phyloP scores from a whole-genome alignment of 2,113 vertebrate genomes.

The Oreotrochilus melanogaster region DNA sequence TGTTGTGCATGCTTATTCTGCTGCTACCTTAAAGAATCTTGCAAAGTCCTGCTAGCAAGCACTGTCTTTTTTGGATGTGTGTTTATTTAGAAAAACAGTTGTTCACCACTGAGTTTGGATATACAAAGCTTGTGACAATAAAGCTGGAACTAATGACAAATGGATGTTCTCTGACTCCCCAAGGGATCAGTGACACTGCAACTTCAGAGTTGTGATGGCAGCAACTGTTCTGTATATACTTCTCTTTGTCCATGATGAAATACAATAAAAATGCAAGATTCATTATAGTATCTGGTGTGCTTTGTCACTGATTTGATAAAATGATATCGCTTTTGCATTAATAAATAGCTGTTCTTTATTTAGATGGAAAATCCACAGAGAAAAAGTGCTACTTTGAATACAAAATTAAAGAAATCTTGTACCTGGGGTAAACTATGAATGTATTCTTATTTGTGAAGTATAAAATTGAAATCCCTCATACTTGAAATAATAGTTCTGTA shows the following conservation, averaged over 20 bases:
- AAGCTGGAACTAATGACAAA: slow-evolving; percentile 28
- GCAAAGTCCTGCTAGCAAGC: not conserved
- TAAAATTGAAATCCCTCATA: not conserved
- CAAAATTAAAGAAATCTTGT: not conserved
- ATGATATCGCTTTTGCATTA: not conserved
- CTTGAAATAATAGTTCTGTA: not conserved
- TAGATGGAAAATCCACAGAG: not conserved
- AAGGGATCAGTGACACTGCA: slow-evolving; percentile 32
- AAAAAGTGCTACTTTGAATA: not conserved
- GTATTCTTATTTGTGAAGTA: not conserved
- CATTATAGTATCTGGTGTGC: not conserved
- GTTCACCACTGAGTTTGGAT: not conserved
- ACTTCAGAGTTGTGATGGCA: not conserved
- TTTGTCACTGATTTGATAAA: not conserved
- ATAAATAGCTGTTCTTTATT: not conserved
- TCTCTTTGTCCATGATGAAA: not conserved
- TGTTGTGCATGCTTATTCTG: not conserved
- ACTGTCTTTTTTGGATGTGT: not conserved
- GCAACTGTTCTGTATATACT: not conserved
- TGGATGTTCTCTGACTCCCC: slow-evolving; percentile 3
- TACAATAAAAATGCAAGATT: slow-evolving; percentile 63
- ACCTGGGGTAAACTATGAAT: not conserved
- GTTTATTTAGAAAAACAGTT: not conserved
- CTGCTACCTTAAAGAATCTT: not conserved
- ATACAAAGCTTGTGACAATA: rapidly evolving